Evolutionary conservation across 1,140 invertebrate genomes (phyloP).

Genomic region (Armadillidium nasatum): DNA sequence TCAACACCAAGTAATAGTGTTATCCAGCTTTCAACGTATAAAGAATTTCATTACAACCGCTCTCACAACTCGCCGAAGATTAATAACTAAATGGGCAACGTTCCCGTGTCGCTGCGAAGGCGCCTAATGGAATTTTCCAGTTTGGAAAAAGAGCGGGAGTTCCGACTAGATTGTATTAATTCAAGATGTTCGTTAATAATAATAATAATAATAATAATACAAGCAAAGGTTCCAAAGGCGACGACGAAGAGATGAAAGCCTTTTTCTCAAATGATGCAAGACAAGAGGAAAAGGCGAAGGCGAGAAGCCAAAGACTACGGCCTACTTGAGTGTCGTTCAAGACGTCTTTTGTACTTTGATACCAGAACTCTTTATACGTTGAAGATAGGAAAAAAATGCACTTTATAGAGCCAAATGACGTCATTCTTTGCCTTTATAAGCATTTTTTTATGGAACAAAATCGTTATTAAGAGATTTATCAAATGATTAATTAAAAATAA

Average conservation of each 20-base stretch:
- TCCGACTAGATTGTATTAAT: conserved; percentile 1
- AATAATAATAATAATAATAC: no score
- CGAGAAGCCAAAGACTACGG: background rate
- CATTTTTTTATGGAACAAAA: no score
- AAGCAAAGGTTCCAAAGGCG: background rate
- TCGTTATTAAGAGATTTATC: no score
- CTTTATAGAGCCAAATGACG: no score
- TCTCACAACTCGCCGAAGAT: conserved; percentile 5
- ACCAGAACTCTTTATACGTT: background rate
- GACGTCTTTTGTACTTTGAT: background rate
- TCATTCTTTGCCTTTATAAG: no score
- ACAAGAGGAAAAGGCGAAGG: background rate
- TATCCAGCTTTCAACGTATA: conserved; percentile 5
- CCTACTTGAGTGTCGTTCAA: background rate
- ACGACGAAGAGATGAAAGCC: background rate
- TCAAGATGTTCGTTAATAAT: conserved; percentile 7
- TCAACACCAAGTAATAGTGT: conserved; percentile 12
- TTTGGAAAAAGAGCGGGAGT: background rate
- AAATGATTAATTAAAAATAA: no score
- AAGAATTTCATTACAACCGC: conserved; percentile 8
- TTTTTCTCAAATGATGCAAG: background rate
- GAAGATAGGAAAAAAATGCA: no score
- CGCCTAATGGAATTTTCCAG: conserved; percentile 11
- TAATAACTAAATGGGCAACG: conserved; percentile 7
- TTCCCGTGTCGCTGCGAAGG: background rate